These are phyloP conservation scores for Ichneumoninae sp. DNA, from an alignment of 2,888 invertebrate species.

Conservation along the genomic window DNA sequence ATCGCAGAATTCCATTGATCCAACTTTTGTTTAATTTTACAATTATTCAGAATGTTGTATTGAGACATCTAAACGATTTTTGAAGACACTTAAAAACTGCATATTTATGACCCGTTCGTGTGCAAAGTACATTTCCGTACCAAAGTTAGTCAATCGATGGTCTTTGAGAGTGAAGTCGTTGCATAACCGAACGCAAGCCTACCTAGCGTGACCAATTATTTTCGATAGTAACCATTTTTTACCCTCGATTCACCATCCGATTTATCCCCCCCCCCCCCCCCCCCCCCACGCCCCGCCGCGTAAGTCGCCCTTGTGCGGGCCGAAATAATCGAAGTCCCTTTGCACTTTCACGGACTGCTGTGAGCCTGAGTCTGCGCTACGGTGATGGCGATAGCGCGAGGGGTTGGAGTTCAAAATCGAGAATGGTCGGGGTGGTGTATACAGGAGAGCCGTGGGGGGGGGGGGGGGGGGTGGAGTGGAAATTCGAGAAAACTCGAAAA, in stretches of 20 bases:
- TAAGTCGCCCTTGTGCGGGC: conserved; percentile 16
- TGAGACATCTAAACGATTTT: too few relatives aligned
- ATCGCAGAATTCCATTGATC: background rate
- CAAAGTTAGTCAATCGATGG: background rate
- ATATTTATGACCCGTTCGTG: background rate
- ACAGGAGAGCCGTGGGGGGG: background rate
- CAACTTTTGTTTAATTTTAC: background rate
- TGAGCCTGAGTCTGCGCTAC: conserved; percentile 5
- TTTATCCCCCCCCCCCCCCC: background rate
- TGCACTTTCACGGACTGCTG: conserved; percentile 29
- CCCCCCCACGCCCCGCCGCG: background rate
- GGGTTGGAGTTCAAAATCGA: conserved; percentile 52
- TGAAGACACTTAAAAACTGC: background rate
- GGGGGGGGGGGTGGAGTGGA: conserved; percentile 65
- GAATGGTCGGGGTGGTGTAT: background rate
- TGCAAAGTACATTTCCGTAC: background rate
- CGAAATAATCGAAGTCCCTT: conserved; percentile 56
- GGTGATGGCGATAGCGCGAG: conserved; percentile 60
- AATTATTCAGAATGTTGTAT: background rate
- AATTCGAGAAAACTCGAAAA: conserved; percentile 78
- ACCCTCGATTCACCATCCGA: conserved; percentile 18
- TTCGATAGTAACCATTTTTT: conserved; percentile 31
- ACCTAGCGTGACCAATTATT: conserved; percentile 22
- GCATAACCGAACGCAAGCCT: background rate
- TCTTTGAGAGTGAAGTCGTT: background rate